Evolutionary conservation across 2,113 vertebrate genomes (phyloP).

Genomic region (Callipepla squamata): DNA sequence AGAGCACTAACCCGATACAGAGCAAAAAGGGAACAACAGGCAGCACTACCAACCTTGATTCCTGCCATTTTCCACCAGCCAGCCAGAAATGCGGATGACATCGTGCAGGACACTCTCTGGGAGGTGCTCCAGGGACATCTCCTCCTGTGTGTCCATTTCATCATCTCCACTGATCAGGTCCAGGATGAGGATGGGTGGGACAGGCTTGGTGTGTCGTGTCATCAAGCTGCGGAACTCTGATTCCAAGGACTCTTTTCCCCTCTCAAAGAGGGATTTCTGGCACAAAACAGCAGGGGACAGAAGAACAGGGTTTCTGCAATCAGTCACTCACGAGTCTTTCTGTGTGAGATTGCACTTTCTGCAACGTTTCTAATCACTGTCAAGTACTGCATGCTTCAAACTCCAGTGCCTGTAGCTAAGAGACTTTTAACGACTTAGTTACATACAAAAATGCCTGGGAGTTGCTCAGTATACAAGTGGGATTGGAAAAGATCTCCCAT

Average conservation of each 20-base stretch:
- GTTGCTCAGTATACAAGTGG: neutral
- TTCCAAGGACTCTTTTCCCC: conserved; percentile 94
- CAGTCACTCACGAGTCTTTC: neutral
- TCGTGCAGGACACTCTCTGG: conserved; percentile 90
- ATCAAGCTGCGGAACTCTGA: conserved; percentile 92
- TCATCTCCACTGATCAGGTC: conserved; percentile 90
- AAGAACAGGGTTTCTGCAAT: neutral
- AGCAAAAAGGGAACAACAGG: neutral
- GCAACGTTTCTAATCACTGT: neutral
- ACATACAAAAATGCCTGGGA: neutral
- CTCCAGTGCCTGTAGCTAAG: neutral
- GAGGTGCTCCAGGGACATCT: conserved; percentile 90
- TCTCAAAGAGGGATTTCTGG: conserved; percentile 94
- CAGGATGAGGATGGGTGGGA: conserved; percentile 93
- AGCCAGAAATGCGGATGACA: conserved; percentile 90
- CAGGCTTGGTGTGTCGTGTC: conserved; percentile 91
- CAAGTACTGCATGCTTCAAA: neutral
- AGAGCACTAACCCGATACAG: neutral
- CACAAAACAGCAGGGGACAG: neutral
- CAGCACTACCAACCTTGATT: conserved; percentile 87
- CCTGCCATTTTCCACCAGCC: conserved; percentile 95
- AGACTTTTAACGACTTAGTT: neutral
- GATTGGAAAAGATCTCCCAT: neutral
- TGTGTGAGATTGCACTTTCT: neutral
- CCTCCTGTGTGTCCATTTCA: conserved; percentile 91